phyloP scores from a whole-genome alignment of 2,888 invertebrate species.

The Tuta absoluta region DNA sequence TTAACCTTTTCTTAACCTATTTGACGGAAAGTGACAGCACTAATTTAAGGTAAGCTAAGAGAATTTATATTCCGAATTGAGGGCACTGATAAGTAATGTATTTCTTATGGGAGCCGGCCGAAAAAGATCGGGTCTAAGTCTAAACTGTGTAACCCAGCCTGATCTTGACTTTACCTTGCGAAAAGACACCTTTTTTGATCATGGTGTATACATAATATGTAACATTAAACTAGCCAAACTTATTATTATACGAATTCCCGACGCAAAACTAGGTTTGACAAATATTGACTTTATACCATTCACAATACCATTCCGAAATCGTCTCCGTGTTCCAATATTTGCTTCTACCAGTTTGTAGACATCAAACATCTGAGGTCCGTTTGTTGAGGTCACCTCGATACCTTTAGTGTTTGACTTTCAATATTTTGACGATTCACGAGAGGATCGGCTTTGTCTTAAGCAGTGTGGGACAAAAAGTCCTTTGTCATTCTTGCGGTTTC shows the following conservation, averaged over 20 bases:
- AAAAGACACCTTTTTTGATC: no score
- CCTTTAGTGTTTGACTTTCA: slow-evolving; percentile 1
- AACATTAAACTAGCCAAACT: neutral
- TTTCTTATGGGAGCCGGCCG: no score
- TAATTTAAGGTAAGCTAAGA: no score
- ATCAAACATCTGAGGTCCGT: slow-evolving; percentile 17
- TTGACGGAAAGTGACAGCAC: no score
- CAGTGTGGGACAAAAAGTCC: neutral
- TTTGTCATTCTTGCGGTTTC: slow-evolving; percentile 3
- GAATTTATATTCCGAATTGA: no score
- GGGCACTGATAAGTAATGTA: no score
- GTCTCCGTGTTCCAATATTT: slow-evolving; percentile 26
- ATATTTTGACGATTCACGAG: slow-evolving; percentile 5
- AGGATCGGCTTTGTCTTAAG: slow-evolving; percentile 8
- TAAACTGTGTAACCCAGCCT: no score
- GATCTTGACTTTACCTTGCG: no score
- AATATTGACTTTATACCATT: slow-evolving; percentile 7
- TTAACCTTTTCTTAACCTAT: no score
- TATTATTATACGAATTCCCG: neutral
- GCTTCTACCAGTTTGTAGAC: slow-evolving; percentile 24
- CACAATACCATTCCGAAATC: slow-evolving; percentile 22
- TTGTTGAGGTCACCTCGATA: slow-evolving; percentile 8
- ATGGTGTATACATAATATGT: neutral
- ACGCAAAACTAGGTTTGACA: neutral
- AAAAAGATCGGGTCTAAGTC: no score